These are phyloP conservation scores for Meleagris gallopavo DNA, from an alignment of 2,113 vertebrate genomes.

Conservation along the genomic window DNA sequence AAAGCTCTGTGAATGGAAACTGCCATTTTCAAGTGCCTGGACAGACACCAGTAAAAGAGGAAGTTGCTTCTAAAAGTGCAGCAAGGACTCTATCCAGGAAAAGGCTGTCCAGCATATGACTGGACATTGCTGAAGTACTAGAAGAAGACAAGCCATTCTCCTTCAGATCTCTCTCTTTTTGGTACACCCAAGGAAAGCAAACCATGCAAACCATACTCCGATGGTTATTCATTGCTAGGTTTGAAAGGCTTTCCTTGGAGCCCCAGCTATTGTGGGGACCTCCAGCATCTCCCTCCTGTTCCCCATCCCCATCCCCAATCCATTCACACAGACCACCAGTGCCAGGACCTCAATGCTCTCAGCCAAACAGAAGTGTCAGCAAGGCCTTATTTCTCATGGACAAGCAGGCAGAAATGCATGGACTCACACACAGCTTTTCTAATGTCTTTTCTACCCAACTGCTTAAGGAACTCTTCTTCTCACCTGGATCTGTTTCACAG, in stretches of 20 bases:
- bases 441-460: background rate
- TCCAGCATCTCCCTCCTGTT: background rate
- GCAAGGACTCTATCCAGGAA: conserved; percentile 46
- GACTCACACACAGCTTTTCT: background rate
- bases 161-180: background rate
- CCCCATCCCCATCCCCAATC: background rate
- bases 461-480: conserved; percentile 13
- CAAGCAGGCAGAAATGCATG: accelerated
- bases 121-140: accelerated
- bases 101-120: conserved; percentile 81
- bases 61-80: background rate
- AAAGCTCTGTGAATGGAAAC: conserved; percentile 48
- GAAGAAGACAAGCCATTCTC: background rate
- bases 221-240: background rate
- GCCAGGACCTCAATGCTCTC: background rate
- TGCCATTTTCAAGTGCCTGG: conserved; percentile 36
- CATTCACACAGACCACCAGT: accelerated
- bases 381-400: background rate
- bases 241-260: background rate
- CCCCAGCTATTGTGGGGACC: background rate
- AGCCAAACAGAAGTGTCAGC: background rate
- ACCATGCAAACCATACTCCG: background rate
- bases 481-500: background rate
- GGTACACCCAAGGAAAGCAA: background rate
- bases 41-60: background rate